Evolutionary conservation across 1,140 invertebrate genomes (phyloP).

Genomic region (Cherax destructor): DNA sequence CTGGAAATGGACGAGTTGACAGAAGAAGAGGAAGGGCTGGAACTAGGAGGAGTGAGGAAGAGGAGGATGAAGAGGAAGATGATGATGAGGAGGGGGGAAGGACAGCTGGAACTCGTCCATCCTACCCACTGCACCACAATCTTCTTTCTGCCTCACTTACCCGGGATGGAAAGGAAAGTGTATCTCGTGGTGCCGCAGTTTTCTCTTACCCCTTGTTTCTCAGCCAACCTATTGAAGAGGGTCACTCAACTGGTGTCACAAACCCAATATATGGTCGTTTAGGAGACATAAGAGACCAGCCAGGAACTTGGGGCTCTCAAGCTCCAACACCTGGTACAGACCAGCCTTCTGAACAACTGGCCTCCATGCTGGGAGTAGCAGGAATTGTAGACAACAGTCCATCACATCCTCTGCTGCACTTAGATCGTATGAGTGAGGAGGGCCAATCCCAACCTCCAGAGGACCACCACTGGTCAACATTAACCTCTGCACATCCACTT

Average conservation of each 20-base stretch:
- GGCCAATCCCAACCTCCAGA: conserved; percentile 43
- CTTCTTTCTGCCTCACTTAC: conserved; percentile 18
- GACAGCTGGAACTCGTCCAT: conserved; percentile 16
- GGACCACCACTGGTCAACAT: conserved; percentile 57
- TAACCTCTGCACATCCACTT: conserved; percentile 36
- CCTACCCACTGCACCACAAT: conserved; percentile 55
- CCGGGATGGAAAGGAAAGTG: conserved; percentile 28
- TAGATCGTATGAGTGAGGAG: conserved; percentile 41
- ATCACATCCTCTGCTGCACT: conserved; percentile 43
- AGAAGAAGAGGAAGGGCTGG: conserved; percentile 12
- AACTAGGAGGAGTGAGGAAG: conserved; percentile 33
- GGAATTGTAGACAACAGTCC: conserved; percentile 34
- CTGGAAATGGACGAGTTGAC: conserved; percentile 21
- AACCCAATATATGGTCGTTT: conserved; percentile 59
- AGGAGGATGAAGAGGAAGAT: conserved; percentile 56
- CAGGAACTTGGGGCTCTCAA: conserved; percentile 51
- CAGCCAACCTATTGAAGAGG: conserved; percentile 21
- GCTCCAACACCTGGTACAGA: conserved; percentile 48
- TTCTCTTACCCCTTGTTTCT: conserved; percentile 24
- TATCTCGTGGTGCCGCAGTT: not conserved
- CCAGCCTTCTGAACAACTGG: conserved; percentile 44
- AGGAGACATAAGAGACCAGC: conserved; percentile 48
- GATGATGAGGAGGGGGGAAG: conserved; percentile 46
- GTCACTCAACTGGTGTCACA: conserved; percentile 40
- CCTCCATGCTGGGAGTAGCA: conserved; percentile 16